Evolutionary conservation across 2,113 vertebrate species (phyloP).

Genomic region (Fregetta grallaria): DNA sequence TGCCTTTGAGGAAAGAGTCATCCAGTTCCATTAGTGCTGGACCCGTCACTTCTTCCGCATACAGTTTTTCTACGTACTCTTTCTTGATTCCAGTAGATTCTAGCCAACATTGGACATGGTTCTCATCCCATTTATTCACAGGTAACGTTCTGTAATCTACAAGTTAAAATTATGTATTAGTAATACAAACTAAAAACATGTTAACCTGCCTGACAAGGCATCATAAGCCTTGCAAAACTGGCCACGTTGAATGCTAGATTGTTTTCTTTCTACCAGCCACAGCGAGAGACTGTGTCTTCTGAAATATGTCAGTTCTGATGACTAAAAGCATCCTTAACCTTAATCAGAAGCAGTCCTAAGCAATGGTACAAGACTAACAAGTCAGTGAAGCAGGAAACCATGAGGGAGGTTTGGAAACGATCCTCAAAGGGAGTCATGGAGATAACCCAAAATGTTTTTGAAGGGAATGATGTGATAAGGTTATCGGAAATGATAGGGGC

Average conservation of each 20-base stretch:
- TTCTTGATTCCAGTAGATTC: slow-evolving; percentile 73
- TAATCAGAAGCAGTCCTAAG: neutral
- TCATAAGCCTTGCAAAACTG: neutral
- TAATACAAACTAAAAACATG: neutral
- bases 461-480: neutral
- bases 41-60: slow-evolving; percentile 78
- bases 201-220: rapidly evolving
- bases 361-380: neutral
- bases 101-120: slow-evolving; percentile 77
- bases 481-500: neutral
- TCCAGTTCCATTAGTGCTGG: slow-evolving; percentile 61
- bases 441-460: neutral
- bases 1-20: slow-evolving; percentile 68
- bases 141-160: slow-evolving; percentile 53
- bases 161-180: neutral
- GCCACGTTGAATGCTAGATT: neutral
- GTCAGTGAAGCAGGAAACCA: neutral
- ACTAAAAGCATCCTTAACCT: too few species aligned
- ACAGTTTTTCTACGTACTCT: slow-evolving; percentile 66
- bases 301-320: neutral
- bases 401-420: neutral
- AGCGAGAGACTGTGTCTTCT: neutral
- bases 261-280: neutral
- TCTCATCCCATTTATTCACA: slow-evolving; percentile 74
- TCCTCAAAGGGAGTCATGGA: neutral